Percentiles rank a stretch among this genome's conserved stretches.
These are phyloP conservation scores for Cephalophus harveyi DNA, from an alignment of 2,113 vertebrate genomes.

Conservation along the genomic window DNA sequence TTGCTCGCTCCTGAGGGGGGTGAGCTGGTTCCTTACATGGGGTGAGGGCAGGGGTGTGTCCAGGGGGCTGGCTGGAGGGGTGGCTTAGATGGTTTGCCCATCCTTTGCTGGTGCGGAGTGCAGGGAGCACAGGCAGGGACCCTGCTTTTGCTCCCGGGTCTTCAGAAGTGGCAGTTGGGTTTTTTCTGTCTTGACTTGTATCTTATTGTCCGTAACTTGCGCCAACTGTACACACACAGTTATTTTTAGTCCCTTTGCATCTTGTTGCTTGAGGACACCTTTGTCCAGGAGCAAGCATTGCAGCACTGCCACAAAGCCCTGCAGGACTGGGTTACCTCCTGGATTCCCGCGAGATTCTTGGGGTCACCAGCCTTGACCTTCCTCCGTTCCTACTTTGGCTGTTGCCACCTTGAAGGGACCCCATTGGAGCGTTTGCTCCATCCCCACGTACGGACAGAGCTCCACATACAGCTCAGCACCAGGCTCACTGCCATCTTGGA, in stretches of 20 bases:
- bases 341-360: rapidly evolving
- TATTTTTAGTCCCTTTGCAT: not conserved
- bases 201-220: not conserved
- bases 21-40: not conserved
- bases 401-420: rapidly evolving
- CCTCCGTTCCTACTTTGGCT: rapidly evolving
- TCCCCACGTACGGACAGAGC: rapidly evolving
- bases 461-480: rapidly evolving
- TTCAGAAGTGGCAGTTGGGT: not conserved
- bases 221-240: not conserved
- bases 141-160: not conserved
- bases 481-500: not conserved
- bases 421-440: rapidly evolving
- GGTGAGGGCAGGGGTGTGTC: not conserved
- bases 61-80: not conserved
- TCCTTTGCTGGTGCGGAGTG: not conserved
- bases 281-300: not conserved
- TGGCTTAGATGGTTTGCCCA: not conserved
- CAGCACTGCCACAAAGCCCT: not conserved
- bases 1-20: not conserved
- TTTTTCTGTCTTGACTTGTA: not conserved
- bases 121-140: not conserved
- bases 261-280: not conserved
- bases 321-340: not conserved
- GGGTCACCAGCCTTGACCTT: not conserved